These are phyloP conservation scores for Astur gentilis DNA, from an alignment of 2,113 vertebrate genomes.

Conservation along the genomic window DNA sequence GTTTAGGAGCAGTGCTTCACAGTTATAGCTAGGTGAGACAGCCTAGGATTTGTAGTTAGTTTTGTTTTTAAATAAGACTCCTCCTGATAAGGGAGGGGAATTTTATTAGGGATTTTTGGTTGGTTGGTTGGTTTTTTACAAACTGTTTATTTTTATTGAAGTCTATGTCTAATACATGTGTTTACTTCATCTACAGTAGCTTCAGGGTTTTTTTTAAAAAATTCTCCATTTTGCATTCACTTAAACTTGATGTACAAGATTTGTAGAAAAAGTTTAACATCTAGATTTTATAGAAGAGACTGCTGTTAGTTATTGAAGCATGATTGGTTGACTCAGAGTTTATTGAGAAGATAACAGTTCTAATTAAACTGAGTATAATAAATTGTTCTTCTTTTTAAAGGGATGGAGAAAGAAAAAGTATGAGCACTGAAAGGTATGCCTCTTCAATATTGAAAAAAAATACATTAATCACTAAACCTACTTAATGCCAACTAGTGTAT, in stretches of 20 bases:
- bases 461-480: neutral
- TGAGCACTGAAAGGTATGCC: constrained; percentile 93
- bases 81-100: neutral
- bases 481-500: neutral
- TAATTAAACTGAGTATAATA: neutral
- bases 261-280: neutral
- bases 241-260: neutral
- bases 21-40: neutral
- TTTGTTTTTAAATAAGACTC: neutral
- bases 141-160: neutral
- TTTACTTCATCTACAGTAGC: neutral
- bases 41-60: neutral
- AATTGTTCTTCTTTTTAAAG: constrained; percentile 70
- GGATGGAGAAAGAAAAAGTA: constrained; percentile 96
- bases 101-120: neutral
- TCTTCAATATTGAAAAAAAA: neutral
- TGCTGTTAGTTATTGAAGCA: neutral
- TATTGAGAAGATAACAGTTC: neutral
- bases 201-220: neutral
- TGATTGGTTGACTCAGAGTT: neutral
- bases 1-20: neutral
- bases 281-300: neutral
- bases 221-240: neutral
- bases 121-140: neutral
- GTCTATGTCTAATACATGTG: neutral